phyloP scores from a whole-genome alignment of 1,140 invertebrate species.

The Marisa cornuarietis region DNA sequence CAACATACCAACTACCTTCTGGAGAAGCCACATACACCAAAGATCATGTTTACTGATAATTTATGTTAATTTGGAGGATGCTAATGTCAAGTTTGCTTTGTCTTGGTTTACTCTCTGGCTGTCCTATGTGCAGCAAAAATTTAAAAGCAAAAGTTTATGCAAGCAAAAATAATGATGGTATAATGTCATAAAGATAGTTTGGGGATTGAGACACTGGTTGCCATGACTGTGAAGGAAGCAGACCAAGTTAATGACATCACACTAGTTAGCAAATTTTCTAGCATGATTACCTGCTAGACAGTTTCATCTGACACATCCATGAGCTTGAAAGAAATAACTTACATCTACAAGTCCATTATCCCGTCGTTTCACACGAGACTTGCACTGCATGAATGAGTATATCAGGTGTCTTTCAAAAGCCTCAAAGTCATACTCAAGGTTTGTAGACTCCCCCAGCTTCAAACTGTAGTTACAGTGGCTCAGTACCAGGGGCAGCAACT shows the following conservation, averaged over 20 bases:
- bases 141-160: neutral
- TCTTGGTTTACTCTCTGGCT: no score
- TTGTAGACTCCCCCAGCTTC: conserved; percentile 12
- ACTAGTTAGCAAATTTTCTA: neutral
- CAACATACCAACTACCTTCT: no score
- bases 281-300: no score
- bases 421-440: conserved; percentile 23
- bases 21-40: no score
- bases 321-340: neutral
- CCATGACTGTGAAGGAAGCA: neutral
- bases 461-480: conserved; percentile 21
- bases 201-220: neutral
- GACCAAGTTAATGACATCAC: neutral
- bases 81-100: no score
- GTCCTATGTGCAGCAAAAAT: no score
- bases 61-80: no score
- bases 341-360: neutral
- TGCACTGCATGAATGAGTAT: conserved; percentile 6
- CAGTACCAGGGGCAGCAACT: conserved; percentile 44
- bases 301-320: neutral
- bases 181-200: neutral
- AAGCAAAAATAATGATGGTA: neutral
- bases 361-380: neutral
- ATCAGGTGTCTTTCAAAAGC: conserved; percentile 13
- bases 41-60: no score